Evolutionary conservation across 2,888 invertebrate species (phyloP), one percentile per base, ranked within the genome.

Genomic region (Liposcelis brunnea): DNA sequence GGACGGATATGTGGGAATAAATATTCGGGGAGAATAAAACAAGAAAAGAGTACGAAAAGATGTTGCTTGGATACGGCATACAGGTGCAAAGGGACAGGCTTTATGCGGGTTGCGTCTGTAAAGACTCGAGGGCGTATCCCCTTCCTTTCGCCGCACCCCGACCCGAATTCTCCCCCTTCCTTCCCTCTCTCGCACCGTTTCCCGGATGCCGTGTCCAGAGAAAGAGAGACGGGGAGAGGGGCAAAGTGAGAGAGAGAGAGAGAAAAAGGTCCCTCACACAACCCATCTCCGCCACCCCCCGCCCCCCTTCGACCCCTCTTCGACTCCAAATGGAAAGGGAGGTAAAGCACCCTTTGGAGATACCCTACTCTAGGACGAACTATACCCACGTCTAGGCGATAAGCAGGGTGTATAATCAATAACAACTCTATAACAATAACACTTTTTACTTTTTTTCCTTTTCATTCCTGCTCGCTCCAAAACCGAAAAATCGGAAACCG

Each of bases 81-180:
- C 31, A 19, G 44, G 31, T 35, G 46, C 2, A 32, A 14, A 31
- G 26, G 26, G 16, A 16, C 21, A 12, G 15, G 18, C 21, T 12
- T 15, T 36, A 58, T 59, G 56, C 56, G 55, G 53, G 55, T 54
- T 54, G 53, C 56, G 56, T 56, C 55, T 55, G 55, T 56, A 53
- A 38, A 15, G 38, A 58, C 57, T 55, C 56, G 58, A 57, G 56
- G 57, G 56, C 55, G 53, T 54, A 54, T 40, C 44, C 44, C 38
- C 40, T 44, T 44, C 44, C 47, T 43, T 18, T 21, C 44, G 44
- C 44, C 40, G 37, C 47, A 44, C 43, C 43, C 47, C 44, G 44
- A 37, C 43, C 47, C 43, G 36, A 48, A 21, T 45, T 47, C 37
- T 42, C 47, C 12, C 48, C 47, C 33, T 46, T 44, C 31, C 47